Evolutionary conservation across 2,113 vertebrate genomes (phyloP), one percentile per base, ranked within the genome.

Genomic region (Jaculus jaculus): DNA sequence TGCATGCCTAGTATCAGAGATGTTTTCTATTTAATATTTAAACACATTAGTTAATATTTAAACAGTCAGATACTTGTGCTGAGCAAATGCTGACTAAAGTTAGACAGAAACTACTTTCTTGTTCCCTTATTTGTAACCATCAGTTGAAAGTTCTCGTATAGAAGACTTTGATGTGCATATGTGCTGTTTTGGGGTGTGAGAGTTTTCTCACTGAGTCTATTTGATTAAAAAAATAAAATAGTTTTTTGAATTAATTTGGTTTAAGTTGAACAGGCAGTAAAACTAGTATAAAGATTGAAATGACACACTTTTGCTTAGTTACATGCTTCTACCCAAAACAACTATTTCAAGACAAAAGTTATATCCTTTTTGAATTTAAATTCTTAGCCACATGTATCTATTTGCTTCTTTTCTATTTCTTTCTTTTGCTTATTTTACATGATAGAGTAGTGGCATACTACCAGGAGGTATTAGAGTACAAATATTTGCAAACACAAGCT

Each of bases 11-110:
- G 58, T 73, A 79, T 91, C 58, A 90, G 39, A 84, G 91, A 94
- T 47, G 23, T 37, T 93, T 94, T 93, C 89, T 91, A n/a, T 89
- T 95, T 95, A 96, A 96, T 96, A 95, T 96, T 95, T 96, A 89
- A 95, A 87, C 42, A 89, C 34, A 47, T 87, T 54, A 51, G 89
- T 96, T 89, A 96, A 96, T 96, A 91, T 94, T 96, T 96, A 95
- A 96, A 71, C 28, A 91, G 32, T 37, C 74, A 84, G 80, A 32
- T 79, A 47, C 68, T 65, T n/a, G 18, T 74, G 17, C 92, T 81
- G 54, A 34, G 42, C 84, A 95, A 95, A 87, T 92, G 94, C 77
- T 95, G 87, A 69, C 51, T 92, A 30, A 69, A 68, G 75, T n/a
- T 61, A 87, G 28, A 69, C 74, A 68, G 87, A 95, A 91, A 84